Conservation (phyloP, 2,888 invertebrate species). For the Chouioia cunea region DNA sequence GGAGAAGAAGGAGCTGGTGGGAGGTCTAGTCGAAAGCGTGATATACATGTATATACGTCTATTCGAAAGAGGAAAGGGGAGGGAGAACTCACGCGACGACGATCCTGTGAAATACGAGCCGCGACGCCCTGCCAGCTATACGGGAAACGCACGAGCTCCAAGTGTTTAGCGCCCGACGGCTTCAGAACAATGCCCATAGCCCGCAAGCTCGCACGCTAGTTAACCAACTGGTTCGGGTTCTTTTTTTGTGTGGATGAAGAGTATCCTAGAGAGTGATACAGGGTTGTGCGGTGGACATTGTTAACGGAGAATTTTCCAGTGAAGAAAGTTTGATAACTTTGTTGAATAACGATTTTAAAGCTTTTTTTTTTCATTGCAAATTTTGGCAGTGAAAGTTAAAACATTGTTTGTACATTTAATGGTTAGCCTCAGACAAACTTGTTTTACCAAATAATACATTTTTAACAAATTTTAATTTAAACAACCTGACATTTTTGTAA, state of each 20-base stretch:
- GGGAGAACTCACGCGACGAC: conserved; percentile 14
- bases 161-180: conserved; percentile 7
- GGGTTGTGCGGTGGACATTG: too few relatives aligned
- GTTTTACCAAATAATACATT: too few relatives aligned
- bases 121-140: not conserved
- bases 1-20: conserved; percentile 19
- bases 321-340: too few relatives aligned
- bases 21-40: conserved; percentile 17
- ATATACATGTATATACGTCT: conserved; percentile 33
- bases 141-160: too few relatives aligned
- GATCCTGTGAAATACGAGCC: conserved; percentile 42
- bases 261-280: too few relatives aligned
- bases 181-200: not conserved
- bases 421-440: too few relatives aligned
- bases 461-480: too few relatives aligned
- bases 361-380: too few relatives aligned
- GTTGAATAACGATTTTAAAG: too few relatives aligned
- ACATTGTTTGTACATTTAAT: too few relatives aligned
- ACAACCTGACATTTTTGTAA: too few relatives aligned
- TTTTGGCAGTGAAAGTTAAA: too few relatives aligned
- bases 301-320: not conserved
- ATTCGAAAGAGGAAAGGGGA: not conserved
- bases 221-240: not conserved
- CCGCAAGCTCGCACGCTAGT: conserved; percentile 2
- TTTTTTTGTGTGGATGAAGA: not conserved